Percentiles rank a stretch among this genome's conserved stretches.
Conservation (phyloP, 2,113 vertebrate genomes). For the Crocuta crocuta region DNA sequence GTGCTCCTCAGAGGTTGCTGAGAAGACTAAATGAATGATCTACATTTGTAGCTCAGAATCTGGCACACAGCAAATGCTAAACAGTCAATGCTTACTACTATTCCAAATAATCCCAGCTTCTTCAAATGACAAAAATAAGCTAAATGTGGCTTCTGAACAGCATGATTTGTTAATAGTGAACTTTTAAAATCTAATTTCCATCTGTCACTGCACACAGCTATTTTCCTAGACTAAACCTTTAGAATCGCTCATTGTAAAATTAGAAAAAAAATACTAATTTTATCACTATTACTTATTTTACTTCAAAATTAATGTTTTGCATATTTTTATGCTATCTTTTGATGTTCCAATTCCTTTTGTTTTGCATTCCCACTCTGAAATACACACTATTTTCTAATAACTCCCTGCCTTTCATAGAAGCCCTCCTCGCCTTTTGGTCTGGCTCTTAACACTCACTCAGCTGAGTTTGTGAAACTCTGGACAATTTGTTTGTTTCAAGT, state of each 20-base stretch:
- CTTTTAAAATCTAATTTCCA: background rate
- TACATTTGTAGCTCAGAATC: background rate
- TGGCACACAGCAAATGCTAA: background rate
- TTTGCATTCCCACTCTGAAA: background rate
- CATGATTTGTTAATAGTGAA: background rate
- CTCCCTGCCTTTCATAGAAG: background rate
- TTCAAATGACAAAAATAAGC: background rate
- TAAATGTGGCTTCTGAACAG: background rate
- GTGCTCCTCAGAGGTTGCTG: background rate
- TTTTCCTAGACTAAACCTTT: slow-evolving; percentile 29
- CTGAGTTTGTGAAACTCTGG: background rate
- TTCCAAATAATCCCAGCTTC: background rate
- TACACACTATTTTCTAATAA: background rate
- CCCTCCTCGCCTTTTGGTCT: background rate
- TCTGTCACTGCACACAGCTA: background rate
- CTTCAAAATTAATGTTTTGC: background rate
- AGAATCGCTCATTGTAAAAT: slow-evolving; percentile 29
- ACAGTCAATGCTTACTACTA: background rate
- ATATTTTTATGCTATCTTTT: background rate
- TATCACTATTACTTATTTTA: slow-evolving; percentile 23
- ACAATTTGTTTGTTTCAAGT: background rate
- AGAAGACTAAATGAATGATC: background rate
- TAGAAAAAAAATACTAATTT: background rate
- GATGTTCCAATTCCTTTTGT: background rate
- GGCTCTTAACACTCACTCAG: background rate